A percentile compares a stretch with the other conserved stretches of the same genome.
phyloP scores from a whole-genome alignment of 30 jellyfish, hydroid and myxozoan genomes.

The Turritopsis rubra region DNA sequence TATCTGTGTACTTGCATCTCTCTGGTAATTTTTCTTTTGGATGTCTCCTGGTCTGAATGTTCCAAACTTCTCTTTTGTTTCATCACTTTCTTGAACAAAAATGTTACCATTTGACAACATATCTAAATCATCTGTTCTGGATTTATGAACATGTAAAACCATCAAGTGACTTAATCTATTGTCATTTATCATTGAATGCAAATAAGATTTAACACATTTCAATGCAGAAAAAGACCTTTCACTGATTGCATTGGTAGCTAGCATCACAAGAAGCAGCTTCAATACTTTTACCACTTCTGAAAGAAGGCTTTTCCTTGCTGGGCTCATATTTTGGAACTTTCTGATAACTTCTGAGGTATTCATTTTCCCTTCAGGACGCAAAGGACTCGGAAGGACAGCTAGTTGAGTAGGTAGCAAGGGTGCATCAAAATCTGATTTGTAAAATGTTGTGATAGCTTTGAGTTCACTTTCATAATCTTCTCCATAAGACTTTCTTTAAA shows the following conservation, averaged over 20 bases:
- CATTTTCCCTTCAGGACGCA: background rate
- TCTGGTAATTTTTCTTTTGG: background rate
- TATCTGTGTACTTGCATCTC: background rate
- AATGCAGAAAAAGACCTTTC: background rate
- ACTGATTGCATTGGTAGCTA: background rate
- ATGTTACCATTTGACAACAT: background rate
- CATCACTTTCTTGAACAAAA: background rate
- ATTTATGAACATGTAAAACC: background rate
- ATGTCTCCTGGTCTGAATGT: background rate
- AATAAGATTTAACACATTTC: background rate
- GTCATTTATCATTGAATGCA: background rate
- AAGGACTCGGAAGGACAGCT: background rate
- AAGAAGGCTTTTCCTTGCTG: background rate
- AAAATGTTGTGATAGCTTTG: background rate
- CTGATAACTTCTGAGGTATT: background rate
- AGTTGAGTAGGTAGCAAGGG: background rate
- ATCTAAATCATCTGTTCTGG: background rate
- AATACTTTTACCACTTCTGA: background rate
- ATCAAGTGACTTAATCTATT: background rate
- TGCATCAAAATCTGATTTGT: background rate
- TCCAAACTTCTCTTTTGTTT: background rate
- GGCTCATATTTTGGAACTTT: background rate
- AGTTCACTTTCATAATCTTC: background rate
- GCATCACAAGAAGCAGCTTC: background rate
- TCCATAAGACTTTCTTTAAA: background rate